A percentile compares a stretch with the other conserved stretches of the same genome.
Evolutionary conservation across 2,888 invertebrate species (phyloP).

Genomic region (Pammene aurita): DNA sequence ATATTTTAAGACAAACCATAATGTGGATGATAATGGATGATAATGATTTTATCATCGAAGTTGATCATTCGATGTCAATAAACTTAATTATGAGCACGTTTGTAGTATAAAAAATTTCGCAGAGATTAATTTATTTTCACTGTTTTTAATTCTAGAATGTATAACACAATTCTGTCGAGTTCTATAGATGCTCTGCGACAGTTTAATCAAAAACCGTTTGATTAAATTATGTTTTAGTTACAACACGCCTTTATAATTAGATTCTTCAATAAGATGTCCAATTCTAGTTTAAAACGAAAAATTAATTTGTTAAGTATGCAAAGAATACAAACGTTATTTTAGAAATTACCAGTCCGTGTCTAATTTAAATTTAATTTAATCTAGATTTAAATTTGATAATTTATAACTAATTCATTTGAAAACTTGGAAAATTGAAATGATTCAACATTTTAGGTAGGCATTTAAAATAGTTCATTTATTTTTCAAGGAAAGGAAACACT

Average conservation of each 20-base stretch:
- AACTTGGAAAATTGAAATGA: constrained; percentile 9
- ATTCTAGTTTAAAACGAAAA: constrained; percentile 14
- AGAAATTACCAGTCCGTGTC: not conserved
- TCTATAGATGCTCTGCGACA: too few species aligned
- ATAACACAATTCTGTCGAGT: too few species aligned
- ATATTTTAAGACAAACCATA: too few species aligned
- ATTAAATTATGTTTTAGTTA: constrained; percentile 17
- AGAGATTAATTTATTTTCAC: too few species aligned
- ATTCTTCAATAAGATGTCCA: constrained; percentile 4
- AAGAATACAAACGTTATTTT: not conserved
- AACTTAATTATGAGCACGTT: too few species aligned
- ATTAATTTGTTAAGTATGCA: constrained; percentile 16
- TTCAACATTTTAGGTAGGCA: constrained; percentile 22
- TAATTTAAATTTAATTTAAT: constrained; percentile 1
- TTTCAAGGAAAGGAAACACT: constrained; percentile 31
- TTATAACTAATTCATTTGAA: constrained; percentile 3
- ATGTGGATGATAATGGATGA: too few species aligned
- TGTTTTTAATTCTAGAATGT: too few species aligned
- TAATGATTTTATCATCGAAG: too few species aligned
- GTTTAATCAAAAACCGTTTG: constrained; percentile 3
- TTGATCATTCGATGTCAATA: too few species aligned
- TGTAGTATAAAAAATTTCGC: too few species aligned
- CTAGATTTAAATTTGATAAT: not conserved
- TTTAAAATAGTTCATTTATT: constrained; percentile 29
- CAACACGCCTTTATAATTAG: constrained; percentile 14